Base-by-base conservation (phyloP, 2,888 invertebrate genomes). In the Tiphia femorata region DNA sequence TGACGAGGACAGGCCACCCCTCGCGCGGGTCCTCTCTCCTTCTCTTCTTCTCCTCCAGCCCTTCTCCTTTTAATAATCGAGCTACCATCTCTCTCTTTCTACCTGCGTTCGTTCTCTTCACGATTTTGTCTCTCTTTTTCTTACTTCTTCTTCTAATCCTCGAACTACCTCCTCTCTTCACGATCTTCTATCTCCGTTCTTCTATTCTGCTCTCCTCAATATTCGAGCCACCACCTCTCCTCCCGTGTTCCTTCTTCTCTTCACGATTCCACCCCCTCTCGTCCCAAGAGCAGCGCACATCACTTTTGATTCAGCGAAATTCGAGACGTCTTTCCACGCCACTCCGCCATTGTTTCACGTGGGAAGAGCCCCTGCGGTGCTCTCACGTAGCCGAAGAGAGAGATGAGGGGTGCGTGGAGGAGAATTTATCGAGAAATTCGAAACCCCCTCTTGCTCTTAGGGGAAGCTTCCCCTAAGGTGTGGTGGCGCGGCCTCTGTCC, bases 251-350 rank as follows among this genome's bases (percentile, higher is more conserved):
- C 5, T 19, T 10, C 16, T 20, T 40, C 46, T 25, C 27, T n/a
- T n/a, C n/a, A n/a, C n/a, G n/a, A n/a, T n/a, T n/a, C 48, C 21
- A 38, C 55, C 16, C 42, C 57, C 62, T 58, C 56, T 57, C 62
- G 62, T 5, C 10, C 29, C n/a, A 10, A 29, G n/a, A n/a, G 12
- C 33, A 4, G 12, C 12, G 60, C 66, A 70, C 74, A 70, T 70
- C 75, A 77, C 76, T 79, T 81, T 82, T 77, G 83, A 83, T 82
- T 82, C 83, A 83, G 83, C 83, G 82, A 83, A 82, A 82, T 83
- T 82, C 73, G 82, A 83, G 79, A 80, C 76, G 80, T 75, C 78
- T 81, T 81, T 80, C 78, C 72, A 74, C 72, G 76, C 76, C 73
- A 76, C 75, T 73, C 73, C 25, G 53, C 75, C 71, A 82, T 83